Base-by-base conservation (phyloP, 2,888 invertebrate species). In the Hofmannophila pseudospretella region DNA sequence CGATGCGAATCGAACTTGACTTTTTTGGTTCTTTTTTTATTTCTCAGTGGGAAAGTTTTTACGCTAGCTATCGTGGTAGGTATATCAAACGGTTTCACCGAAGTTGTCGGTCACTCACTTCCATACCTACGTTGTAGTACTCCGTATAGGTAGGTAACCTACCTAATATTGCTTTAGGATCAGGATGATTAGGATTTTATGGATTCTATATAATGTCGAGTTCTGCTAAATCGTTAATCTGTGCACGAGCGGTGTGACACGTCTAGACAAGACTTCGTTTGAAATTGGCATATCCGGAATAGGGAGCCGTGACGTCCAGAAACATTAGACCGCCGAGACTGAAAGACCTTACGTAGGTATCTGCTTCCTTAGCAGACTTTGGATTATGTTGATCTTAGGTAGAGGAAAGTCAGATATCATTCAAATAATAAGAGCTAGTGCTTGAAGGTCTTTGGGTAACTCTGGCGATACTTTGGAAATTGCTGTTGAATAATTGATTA, bases 221-320 rank as follows among this genome's bases (percentile, higher is more conserved):
- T n/a, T n/a, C n/a, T n/a, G n/a, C n/a, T n/a, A n/a, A n/a, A n/a
- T n/a, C n/a, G n/a, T n/a, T n/a, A n/a, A n/a, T n/a, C n/a, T n/a
- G n/a, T n/a, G n/a, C n/a, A n/a, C n/a, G n/a, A n/a, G n/a, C n/a
- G 54, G 66, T 58, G 45, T 49, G 50, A 47, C 54, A 51, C 56
- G 51, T 46, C 41, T 28, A 12, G 49, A 41, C 46, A 54, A 58
- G 49, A 10, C 9, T 9, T 13, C 54, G 53, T 47, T 66, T 58
- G 64, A 52, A 73, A 76, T 76, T 76, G 72, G 67, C 67, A 66
- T 67, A 62, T 78, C 76, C 76, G 66, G 66, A 58, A 55, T 50
- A 61, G 68, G 67, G 61, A 60, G 54, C 23, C 2, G 3, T n/a
- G 54, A 8, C 2, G 3, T n/a, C 53, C 51, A 48, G 51, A 61